A percentile compares a stretch with the other conserved stretches of the same genome.
Conservation (phyloP, 2,113 vertebrate genomes). For the Cheirogaleus medius region DNA sequence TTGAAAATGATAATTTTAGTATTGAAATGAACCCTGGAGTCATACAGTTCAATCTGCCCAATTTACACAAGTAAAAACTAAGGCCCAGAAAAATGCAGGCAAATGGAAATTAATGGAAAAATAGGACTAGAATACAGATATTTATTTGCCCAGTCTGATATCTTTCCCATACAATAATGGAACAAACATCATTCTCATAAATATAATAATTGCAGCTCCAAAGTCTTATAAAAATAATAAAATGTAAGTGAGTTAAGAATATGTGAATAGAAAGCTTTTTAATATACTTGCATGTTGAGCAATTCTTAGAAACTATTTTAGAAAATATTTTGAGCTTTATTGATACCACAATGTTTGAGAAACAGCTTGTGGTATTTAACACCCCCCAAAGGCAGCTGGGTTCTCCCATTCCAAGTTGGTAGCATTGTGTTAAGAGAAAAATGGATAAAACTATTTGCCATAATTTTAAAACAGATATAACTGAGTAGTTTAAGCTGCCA, state of each 20-base stretch:
- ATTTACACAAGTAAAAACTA: neutral
- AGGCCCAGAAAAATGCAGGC: neutral
- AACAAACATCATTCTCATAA: neutral
- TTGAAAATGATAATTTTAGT: neutral
- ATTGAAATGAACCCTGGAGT: neutral
- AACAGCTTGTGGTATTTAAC: slow-evolving; percentile 76
- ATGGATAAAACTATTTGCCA: slow-evolving; percentile 60
- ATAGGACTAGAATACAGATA: neutral
- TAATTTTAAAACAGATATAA: slow-evolving; percentile 60
- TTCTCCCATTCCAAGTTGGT: slow-evolving; percentile 40
- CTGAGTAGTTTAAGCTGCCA: neutral
- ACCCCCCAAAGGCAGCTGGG: slow-evolving; percentile 58
- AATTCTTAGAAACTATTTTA: slow-evolving; percentile 44
- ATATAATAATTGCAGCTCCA: neutral
- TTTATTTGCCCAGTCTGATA: neutral
- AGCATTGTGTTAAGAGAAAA: slow-evolving; percentile 61
- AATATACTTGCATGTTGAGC: slow-evolving; percentile 41
- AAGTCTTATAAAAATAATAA: slow-evolving; percentile 22
- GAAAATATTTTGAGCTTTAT: slow-evolving; percentile 76
- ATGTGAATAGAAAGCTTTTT: slow-evolving; percentile 26
- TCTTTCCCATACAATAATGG: neutral
- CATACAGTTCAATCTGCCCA: neutral
- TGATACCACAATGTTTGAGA: slow-evolving; percentile 64
- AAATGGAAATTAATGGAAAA: neutral
- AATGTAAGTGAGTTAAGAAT: slow-evolving; percentile 28